A percentile compares a stretch with the other conserved stretches of the same genome.
phyloP scores from a whole-genome alignment of 53 echinoderm and acorn worm genomes.

The Holothuria leucospilota region DNA sequence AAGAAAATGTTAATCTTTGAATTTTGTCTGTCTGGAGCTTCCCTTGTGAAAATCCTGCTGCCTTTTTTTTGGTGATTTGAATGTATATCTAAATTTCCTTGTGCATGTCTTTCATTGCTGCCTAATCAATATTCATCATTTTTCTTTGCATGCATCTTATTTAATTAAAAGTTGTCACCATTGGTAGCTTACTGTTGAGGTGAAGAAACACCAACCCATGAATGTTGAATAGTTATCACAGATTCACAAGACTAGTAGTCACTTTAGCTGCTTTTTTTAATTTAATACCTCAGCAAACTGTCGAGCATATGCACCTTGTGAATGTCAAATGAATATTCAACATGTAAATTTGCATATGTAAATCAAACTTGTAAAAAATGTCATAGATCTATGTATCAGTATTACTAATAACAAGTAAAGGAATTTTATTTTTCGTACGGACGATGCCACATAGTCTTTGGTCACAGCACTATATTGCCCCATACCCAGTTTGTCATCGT shows the following conservation, averaged over 20 bases:
- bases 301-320: slow-evolving; percentile 20
- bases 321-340: slow-evolving; percentile 35
- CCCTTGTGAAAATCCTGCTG: slow-evolving; percentile 1
- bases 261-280: slow-evolving; percentile 7
- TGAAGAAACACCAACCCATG: neutral
- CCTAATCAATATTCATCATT: slow-evolving; percentile 16
- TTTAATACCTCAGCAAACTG: neutral
- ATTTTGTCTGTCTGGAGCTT: neutral
- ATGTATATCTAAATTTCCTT: slow-evolving; percentile 31
- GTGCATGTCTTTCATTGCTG: slow-evolving; percentile 57
- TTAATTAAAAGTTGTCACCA: neutral
- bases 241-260: neutral
- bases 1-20: too few relatives aligned
- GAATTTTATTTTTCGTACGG: slow-evolving; percentile 16
- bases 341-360: slow-evolving; percentile 46
- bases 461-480: too few relatives aligned
- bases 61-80: neutral
- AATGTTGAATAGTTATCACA: neutral
- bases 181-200: neutral
- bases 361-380: slow-evolving; percentile 16
- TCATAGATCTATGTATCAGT: slow-evolving; percentile 58
- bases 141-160: slow-evolving; percentile 14
- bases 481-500: too few relatives aligned
- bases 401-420: slow-evolving; percentile 46
- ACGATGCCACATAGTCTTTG: slow-evolving; percentile 10